phyloP scores from a whole-genome alignment of 2,797 vertebrate genomes.

The Diceros bicornis region DNA sequence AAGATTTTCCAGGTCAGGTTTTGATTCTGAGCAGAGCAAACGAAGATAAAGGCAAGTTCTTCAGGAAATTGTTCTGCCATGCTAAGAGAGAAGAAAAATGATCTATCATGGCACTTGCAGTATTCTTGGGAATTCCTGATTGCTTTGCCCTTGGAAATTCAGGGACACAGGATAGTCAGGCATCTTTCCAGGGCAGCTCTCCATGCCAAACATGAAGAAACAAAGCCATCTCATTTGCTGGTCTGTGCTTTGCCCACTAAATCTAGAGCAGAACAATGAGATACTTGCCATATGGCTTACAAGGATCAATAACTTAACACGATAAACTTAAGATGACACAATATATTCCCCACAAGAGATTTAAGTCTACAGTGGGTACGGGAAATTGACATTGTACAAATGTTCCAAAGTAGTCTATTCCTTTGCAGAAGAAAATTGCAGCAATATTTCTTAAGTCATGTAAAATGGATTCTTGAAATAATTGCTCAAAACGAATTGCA shows the following conservation, averaged over 20 bases:
- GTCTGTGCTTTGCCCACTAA: not conserved
- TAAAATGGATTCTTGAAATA: not conserved
- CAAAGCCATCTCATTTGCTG: not conserved
- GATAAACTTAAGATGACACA: conserved; percentile 18
- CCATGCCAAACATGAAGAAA: not conserved
- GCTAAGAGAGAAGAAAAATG: not conserved
- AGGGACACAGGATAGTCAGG: not conserved
- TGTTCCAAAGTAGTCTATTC: not conserved
- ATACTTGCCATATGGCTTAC: not conserved
- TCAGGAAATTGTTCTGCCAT: not conserved
- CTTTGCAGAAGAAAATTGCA: conserved; percentile 26
- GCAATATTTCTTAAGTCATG: not conserved
- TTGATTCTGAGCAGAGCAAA: not conserved
- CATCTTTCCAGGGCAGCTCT: not conserved
- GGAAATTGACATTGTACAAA: not conserved
- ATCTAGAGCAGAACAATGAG: not conserved
- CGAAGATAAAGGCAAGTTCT: not conserved
- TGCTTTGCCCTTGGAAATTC: not conserved
- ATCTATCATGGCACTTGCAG: not conserved
- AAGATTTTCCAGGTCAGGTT: not conserved
- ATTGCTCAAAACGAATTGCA: not conserved
- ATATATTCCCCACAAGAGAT: not conserved
- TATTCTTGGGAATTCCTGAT: not conserved
- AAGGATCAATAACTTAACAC: not conserved
- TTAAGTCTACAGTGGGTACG: not conserved